These are phyloP conservation scores for Astatotilapia flaviijosephi DNA, from an alignment of 2,113 vertebrate genomes.

Conservation along the genomic window DNA sequence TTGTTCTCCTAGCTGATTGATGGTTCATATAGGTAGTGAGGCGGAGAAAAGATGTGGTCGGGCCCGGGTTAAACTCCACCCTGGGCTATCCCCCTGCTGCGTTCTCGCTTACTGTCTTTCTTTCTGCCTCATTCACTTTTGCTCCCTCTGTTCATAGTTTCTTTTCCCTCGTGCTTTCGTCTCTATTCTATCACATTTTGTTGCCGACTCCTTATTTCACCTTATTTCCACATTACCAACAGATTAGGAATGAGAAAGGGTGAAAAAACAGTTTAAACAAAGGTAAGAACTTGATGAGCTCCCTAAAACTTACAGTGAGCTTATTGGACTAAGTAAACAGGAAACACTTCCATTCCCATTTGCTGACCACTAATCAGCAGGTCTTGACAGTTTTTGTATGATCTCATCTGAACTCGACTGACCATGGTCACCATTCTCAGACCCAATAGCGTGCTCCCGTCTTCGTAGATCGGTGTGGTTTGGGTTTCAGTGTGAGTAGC, in stretches of 20 bases:
- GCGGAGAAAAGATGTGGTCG: constrained; percentile 50
- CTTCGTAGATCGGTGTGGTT: constrained; percentile 58
- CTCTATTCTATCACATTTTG: not conserved
- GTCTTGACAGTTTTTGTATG: not conserved
- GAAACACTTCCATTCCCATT: not conserved
- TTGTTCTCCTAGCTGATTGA: constrained; percentile 60
- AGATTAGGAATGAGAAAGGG: not conserved
- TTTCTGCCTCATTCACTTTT: constrained; percentile 48
- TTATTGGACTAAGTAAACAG: not conserved
- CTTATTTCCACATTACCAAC: not conserved
- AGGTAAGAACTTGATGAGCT: not conserved
- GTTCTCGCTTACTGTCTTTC: constrained; percentile 13
- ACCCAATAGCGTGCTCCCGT: constrained; percentile 17
- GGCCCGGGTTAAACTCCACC: constrained; percentile 34
- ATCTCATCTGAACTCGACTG: constrained; percentile 50
- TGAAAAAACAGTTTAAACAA: not conserved
- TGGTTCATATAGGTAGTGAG: constrained; percentile 47
- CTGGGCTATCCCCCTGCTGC: not conserved
- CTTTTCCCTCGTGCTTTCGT: not conserved
- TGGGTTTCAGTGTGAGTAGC: constrained; percentile 56
- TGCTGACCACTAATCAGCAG: constrained; percentile 20
- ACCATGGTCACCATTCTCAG: constrained; percentile 49
- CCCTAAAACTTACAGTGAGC: not conserved
- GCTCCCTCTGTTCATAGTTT: not conserved
- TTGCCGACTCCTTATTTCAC: not conserved